Percentiles rank a stretch among this genome's conserved stretches.
Evolutionary conservation across 23 tunicate genomes (phyloP).

Genomic region (Trididemnum miniatum): DNA sequence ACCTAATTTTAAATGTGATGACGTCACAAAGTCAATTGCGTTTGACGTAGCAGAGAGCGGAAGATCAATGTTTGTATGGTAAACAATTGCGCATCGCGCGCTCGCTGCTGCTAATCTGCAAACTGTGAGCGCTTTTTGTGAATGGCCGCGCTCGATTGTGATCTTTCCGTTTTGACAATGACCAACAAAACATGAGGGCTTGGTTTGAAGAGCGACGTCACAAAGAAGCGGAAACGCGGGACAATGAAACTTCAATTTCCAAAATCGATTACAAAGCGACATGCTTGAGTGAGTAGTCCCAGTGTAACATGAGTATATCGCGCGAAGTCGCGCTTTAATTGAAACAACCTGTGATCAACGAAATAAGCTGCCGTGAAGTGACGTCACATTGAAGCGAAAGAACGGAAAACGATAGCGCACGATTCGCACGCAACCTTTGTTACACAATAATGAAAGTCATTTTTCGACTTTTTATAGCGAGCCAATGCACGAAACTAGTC

Average conservation of each 20-base stretch:
- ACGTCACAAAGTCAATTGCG: constrained; percentile 23
- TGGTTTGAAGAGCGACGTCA: neutral
- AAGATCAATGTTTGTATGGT: constrained; percentile 12
- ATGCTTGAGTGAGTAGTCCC: neutral
- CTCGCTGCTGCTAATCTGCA: constrained; percentile 1
- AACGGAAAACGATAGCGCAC: neutral
- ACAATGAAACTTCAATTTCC: neutral
- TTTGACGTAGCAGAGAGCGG: constrained; percentile 20
- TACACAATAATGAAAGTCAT: constrained; percentile 9
- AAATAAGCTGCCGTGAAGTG: neutral
- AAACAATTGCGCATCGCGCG: neutral
- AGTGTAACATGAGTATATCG: too few relatives aligned
- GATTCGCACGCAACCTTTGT: constrained; percentile 35
- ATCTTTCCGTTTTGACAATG: neutral
- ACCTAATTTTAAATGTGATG: neutral
- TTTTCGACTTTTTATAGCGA: neutral
- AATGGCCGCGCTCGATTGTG: constrained; percentile 1
- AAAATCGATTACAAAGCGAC: neutral
- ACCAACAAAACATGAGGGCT: neutral
- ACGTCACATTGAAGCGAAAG: neutral
- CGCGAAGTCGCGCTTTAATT: neutral
- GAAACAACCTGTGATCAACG: too few relatives aligned
- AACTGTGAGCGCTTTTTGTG: constrained; percentile 25
- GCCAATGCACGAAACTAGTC: neutral
- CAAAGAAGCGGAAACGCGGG: neutral